These are phyloP conservation scores for Morpho helenor DNA, from an alignment of 2,888 invertebrate species.

Conservation along the genomic window DNA sequence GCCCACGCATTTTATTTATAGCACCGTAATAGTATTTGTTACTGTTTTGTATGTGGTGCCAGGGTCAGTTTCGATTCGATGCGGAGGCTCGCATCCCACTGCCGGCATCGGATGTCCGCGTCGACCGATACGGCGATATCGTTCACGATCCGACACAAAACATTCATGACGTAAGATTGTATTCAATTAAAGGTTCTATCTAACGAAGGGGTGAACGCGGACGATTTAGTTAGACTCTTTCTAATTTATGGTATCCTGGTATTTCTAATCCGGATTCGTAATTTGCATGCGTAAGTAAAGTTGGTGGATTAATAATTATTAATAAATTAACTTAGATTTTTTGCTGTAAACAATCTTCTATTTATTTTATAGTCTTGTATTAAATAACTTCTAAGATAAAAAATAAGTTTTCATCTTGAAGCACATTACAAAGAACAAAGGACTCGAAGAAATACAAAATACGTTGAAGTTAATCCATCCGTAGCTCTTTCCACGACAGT, in stretches of 20 bases:
- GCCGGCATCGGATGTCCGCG: slow-evolving; percentile 86
- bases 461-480: slow-evolving; percentile 40
- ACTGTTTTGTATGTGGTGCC: slow-evolving; percentile 52
- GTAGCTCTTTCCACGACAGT: slow-evolving; percentile 28
- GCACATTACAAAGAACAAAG: slow-evolving; percentile 35
- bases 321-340: slow-evolving; percentile 5
- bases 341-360: slow-evolving; percentile 1
- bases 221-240: slow-evolving; percentile 24
- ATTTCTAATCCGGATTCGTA: slow-evolving; percentile 17
- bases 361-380: too few relatives aligned
- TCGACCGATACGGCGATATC: slow-evolving; percentile 75
- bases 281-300: slow-evolving; percentile 18
- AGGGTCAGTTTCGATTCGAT: slow-evolving; percentile 95
- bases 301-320: background rate
- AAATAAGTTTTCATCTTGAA: slow-evolving; percentile 22
- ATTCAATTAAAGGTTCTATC: slow-evolving; percentile 9
- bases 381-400: slow-evolving; percentile 27
- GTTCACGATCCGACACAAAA: slow-evolving; percentile 73
- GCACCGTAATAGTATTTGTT: slow-evolving; percentile 33
- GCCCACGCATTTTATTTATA: slow-evolving; percentile 21
- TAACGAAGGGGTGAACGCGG: slow-evolving; percentile 20
- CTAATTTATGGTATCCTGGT: slow-evolving; percentile 40
- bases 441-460: slow-evolving; percentile 37
- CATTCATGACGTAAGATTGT: slow-evolving; percentile 78
- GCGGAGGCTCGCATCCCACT: slow-evolving; percentile 88